These are phyloP conservation scores for Heterodera schachtii DNA, from an alignment of 1,140 invertebrate species.

Conservation along the genomic window DNA sequence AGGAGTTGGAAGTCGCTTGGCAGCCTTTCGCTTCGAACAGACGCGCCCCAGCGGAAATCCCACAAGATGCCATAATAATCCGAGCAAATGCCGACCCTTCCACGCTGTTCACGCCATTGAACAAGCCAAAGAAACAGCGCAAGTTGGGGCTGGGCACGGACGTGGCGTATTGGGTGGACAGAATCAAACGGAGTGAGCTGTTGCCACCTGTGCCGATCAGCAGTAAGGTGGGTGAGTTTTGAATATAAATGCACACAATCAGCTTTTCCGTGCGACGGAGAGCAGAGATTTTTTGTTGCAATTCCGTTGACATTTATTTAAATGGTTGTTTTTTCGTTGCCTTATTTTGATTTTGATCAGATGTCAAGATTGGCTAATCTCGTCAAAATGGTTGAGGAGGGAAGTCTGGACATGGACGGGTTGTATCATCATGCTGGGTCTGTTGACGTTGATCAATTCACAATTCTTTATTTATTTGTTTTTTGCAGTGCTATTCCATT, in stretches of 20 bases:
- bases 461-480: neutral
- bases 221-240: conserved; percentile 51
- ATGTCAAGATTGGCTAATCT: conserved; percentile 49
- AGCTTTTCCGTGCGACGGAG: too few relatives aligned
- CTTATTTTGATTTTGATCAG: conserved; percentile 32
- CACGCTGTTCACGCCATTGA: conserved; percentile 55
- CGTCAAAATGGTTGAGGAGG: conserved; percentile 46
- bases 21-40: conserved; percentile 64
- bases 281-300: too few relatives aligned
- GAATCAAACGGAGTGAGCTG: conserved; percentile 59
- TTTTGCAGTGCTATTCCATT: conserved; percentile 53
- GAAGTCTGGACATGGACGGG: conserved; percentile 45
- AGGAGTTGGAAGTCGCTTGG: conserved; percentile 64
- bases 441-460: neutral
- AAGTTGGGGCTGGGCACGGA: conserved; percentile 62
- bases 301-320: too few relatives aligned
- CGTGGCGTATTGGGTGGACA: conserved; percentile 56
- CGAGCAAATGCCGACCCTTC: conserved; percentile 51
- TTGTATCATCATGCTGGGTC: conserved; percentile 52
- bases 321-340: conserved; percentile 39
- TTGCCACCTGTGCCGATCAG: conserved; percentile 47
- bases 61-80: conserved; percentile 64
- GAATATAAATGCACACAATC: too few relatives aligned
- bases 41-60: conserved; percentile 63
- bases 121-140: conserved; percentile 52